A percentile compares a stretch with the other conserved stretches of the same genome.
These are phyloP conservation scores for Aphidius colemani DNA, from an alignment of 2,888 invertebrate species.

Conservation along the genomic window DNA sequence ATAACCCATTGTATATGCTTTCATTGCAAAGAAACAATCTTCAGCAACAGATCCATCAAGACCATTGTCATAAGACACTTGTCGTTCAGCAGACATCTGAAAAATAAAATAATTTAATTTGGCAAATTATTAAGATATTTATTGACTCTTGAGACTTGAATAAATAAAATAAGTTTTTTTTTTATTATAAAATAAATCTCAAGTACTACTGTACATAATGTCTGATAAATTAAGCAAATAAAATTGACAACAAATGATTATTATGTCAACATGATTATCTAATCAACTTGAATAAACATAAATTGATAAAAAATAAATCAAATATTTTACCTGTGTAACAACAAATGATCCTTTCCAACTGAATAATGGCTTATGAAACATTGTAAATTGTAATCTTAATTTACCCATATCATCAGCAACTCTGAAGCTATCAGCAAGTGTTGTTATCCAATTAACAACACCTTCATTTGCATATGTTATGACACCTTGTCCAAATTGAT, in stretches of 20 bases:
- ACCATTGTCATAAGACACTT: constrained; percentile 95
- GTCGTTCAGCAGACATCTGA: constrained; percentile 86
- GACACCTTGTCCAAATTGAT: constrained; percentile 93
- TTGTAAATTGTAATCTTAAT: constrained; percentile 85
- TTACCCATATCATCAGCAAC: constrained; percentile 99
- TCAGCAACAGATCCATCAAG: constrained; percentile 97
- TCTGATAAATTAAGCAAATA: not conserved
- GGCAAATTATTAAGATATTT: not conserved
- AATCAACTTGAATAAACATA: not conserved
- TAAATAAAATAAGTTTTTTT: not conserved
- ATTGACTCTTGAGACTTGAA: too few species aligned
- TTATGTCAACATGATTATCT: not conserved
- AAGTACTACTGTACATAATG: not conserved
- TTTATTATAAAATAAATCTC: not conserved
- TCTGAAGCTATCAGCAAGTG: constrained; percentile 92
- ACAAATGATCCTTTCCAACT: constrained; percentile 99
- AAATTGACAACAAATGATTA: too few species aligned
- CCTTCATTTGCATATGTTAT: constrained; percentile 96
- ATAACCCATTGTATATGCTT: constrained; percentile 87
- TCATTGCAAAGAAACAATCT: constrained; percentile 97
- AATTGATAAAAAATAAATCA: constrained; percentile 2
- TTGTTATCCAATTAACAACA: constrained; percentile 96
- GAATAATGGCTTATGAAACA: constrained; percentile 93
- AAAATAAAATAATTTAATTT: constrained; percentile 3
- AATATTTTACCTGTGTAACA: constrained; percentile 81